phyloP scores from a whole-genome alignment of 1,140 invertebrate genomes.

The Cataglyphis hispanica region DNA sequence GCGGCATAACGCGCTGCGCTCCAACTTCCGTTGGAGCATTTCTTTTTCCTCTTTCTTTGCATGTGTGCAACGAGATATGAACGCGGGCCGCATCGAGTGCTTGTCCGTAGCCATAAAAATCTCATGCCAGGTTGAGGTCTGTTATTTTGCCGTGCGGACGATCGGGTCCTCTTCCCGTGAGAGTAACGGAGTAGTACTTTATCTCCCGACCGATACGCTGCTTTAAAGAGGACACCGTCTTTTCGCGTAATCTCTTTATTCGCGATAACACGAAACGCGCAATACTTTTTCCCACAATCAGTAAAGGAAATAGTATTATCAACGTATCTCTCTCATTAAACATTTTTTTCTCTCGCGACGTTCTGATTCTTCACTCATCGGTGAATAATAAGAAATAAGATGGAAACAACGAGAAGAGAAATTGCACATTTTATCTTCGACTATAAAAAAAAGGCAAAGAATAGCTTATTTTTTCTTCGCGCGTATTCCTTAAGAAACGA shows the following conservation, averaged over 20 bases:
- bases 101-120: constrained; percentile 57
- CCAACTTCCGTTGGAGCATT: constrained; percentile 14
- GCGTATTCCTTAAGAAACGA: not conserved
- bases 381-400: not conserved
- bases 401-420: not conserved
- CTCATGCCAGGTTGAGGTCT: constrained; percentile 10
- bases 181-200: constrained; percentile 26
- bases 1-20: constrained; percentile 18
- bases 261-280: not conserved
- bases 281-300: not conserved
- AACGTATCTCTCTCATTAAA: not conserved
- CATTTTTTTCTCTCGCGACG: not conserved
- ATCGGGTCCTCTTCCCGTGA: not conserved
- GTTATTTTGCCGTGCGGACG: constrained; percentile 47
- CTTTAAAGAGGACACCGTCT: constrained; percentile 7
- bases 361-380: not conserved
- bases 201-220: constrained; percentile 9
- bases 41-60: not conserved
- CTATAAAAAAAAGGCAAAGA: not conserved
- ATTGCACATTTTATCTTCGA: not conserved
- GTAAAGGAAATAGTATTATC: not conserved
- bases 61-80: not conserved
- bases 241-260: constrained; percentile 6
- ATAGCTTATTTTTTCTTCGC: not conserved
- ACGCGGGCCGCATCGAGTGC: constrained; percentile 16